Percentiles rank a stretch among this genome's conserved stretches.
These are phyloP conservation scores for Oryzias javanicus DNA, from an alignment of 2,113 vertebrate species.

Conservation along the genomic window DNA sequence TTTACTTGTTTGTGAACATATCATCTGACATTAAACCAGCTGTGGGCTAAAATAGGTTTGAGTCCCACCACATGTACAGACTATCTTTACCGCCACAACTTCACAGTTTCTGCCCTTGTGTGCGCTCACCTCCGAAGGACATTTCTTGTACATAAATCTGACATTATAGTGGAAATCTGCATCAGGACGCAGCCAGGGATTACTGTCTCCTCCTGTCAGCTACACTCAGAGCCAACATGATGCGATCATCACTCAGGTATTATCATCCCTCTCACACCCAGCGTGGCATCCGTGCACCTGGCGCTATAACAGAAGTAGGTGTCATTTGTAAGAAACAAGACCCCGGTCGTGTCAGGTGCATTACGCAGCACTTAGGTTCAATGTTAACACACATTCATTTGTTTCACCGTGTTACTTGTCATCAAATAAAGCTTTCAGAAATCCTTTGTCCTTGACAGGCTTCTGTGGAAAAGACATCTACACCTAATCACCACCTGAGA, in stretches of 20 bases:
- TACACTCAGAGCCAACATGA: conserved; percentile 41
- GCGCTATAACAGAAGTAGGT: conserved; percentile 12
- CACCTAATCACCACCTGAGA: too few relatives aligned
- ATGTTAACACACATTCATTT: too few relatives aligned
- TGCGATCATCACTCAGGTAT: conserved; percentile 49
- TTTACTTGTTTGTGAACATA: too few relatives aligned
- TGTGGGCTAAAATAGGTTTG: too few relatives aligned
- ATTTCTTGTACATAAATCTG: conserved; percentile 62
- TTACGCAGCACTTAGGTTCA: too few relatives aligned
- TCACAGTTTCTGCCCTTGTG: conserved; percentile 36
- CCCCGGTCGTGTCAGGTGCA: too few relatives aligned
- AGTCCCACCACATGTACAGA: background rate
- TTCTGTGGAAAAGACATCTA: too few relatives aligned
- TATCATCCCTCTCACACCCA: conserved; percentile 22
- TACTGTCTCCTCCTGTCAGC: conserved; percentile 55
- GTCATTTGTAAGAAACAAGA: background rate
- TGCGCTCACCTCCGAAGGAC: conserved; percentile 38
- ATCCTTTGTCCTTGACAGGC: too few relatives aligned
- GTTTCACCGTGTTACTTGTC: background rate
- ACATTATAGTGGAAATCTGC: conserved; percentile 61
- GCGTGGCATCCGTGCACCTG: conserved; percentile 22
- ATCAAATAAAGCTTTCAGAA: too few relatives aligned
- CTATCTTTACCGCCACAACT: background rate
- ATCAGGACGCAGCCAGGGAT: conserved; percentile 45
- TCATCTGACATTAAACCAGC: too few relatives aligned